These are phyloP conservation scores for human (Homo sapiens) DNA, from an alignment of 2,113 vertebrate species.

Conservation along the genomic window GRCh38 chr1:91252501-91253000, in stretches of 20 bases:
- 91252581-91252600: conserved; percentile 37
- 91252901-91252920: not conserved
- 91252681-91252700: conserved; percentile 44
- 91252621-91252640: conserved; percentile 11
- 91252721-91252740: conserved; percentile 36
- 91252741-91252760: conserved; percentile 26
- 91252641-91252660: conserved; percentile 11
- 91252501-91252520: not conserved
- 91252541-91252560: conserved; percentile 31
- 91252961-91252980: too few species aligned
- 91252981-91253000: too few species aligned
- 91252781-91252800: conserved; percentile 32
- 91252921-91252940: conserved; percentile 21
- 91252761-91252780: conserved; percentile 44
- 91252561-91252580: not conserved
- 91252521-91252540: not conserved
- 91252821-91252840: conserved; percentile 22
- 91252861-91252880: not conserved
- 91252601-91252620: conserved; percentile 48
- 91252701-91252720: conserved; percentile 33
- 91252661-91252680: conserved; percentile 60
- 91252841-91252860: not conserved
- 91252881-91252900: conserved; percentile 26
- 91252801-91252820: not conserved
- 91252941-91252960: too few species aligned